These are phyloP conservation scores for Trochalopteron elliotii DNA, from an alignment of 2,113 vertebrate species.

Conservation along the genomic window DNA sequence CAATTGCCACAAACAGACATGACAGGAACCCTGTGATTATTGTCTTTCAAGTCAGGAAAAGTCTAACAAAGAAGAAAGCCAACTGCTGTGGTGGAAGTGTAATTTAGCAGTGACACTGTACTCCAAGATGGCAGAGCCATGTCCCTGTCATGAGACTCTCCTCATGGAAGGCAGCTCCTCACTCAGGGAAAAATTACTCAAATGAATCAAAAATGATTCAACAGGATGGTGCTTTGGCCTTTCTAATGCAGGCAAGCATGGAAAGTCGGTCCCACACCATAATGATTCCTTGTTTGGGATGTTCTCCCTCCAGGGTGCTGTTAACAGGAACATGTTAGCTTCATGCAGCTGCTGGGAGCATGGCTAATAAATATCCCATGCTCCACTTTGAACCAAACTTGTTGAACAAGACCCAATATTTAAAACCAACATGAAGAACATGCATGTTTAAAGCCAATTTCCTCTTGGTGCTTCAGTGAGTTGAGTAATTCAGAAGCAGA, in stretches of 20 bases:
- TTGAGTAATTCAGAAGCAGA: not conserved
- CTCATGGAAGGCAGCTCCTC: not conserved
- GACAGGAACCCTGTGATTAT: not conserved
- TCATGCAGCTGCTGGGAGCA: not conserved
- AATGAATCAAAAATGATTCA: not conserved
- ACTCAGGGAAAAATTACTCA: not conserved
- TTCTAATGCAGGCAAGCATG: not conserved
- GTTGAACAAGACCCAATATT: not conserved
- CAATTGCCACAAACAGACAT: not conserved
- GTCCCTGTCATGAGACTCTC: not conserved
- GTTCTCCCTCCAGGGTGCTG: not conserved
- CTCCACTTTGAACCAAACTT: not conserved
- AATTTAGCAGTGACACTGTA: not conserved
- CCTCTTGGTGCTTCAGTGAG: not conserved
- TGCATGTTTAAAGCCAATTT: not conserved
- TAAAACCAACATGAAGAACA: not conserved
- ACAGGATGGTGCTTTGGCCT: not conserved
- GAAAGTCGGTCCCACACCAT: not conserved
- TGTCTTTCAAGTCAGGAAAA: not conserved
- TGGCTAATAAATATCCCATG: not conserved
- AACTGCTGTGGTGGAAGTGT: not conserved
- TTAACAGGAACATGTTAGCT: not conserved
- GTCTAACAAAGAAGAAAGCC: not conserved
- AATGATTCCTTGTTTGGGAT: not conserved
- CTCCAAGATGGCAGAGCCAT: not conserved